Percentiles rank a stretch among this genome's conserved stretches.
Conservation (phyloP, 2,888 invertebrate genomes). For the Yponomeuta cagnagella region DNA sequence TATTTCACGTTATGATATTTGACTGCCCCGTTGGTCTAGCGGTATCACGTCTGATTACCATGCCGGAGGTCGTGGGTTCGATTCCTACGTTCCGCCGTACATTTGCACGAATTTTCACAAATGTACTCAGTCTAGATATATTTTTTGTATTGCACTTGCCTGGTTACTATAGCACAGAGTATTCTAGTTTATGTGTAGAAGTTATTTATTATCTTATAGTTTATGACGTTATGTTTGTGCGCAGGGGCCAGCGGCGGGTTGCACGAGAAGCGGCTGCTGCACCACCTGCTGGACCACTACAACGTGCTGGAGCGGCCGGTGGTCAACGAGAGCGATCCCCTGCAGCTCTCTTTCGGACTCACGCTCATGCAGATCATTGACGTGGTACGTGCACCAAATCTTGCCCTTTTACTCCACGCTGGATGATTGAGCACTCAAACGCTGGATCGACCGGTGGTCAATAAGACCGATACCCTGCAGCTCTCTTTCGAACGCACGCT, state of each 20-base stretch:
- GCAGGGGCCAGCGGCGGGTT: slow-evolving; percentile 89
- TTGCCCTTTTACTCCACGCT: neutral
- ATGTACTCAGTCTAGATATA: too few species aligned
- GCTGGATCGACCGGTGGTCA: slow-evolving; percentile 95
- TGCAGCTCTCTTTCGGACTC: slow-evolving; percentile 96
- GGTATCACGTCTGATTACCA: too few species aligned
- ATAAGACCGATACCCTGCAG: slow-evolving; percentile 96
- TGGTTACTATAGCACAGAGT: too few species aligned
- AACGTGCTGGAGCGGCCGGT: slow-evolving; percentile 96
- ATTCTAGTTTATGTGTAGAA: too few species aligned
- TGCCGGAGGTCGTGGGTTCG: too few species aligned
- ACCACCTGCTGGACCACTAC: slow-evolving; percentile 93
- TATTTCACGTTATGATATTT: too few species aligned
- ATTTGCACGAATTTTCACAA: too few species aligned
- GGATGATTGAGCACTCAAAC: slow-evolving; percentile 91
- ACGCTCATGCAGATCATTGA: slow-evolving; percentile 98
- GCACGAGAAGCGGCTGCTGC: slow-evolving; percentile 94
- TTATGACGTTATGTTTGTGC: slow-evolving; percentile 25
- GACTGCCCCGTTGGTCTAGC: too few species aligned
- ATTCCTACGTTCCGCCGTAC: too few species aligned
- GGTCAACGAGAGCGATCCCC: slow-evolving; percentile 96
- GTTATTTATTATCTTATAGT: too few species aligned
- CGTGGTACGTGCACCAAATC: neutral
- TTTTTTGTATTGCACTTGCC: too few species aligned
- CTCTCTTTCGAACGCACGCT: slow-evolving; percentile 97